These are phyloP conservation scores for Cochlearius cochlearius DNA, from an alignment of 2,113 vertebrate species.

Conservation along the genomic window DNA sequence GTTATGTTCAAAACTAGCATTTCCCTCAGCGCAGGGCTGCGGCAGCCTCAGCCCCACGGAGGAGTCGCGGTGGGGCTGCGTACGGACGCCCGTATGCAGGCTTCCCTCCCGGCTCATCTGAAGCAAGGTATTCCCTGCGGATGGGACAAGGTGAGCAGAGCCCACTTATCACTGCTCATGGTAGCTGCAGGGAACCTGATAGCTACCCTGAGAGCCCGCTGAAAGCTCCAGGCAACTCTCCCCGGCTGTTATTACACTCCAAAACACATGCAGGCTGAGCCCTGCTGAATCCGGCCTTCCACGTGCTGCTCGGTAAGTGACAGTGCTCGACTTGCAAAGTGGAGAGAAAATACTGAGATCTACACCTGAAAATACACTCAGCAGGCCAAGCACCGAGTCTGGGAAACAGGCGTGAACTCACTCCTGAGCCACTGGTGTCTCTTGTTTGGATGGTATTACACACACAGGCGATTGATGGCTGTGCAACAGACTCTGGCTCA, in stretches of 20 bases:
- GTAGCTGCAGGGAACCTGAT: fast-evolving
- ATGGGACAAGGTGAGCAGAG: not conserved
- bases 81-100: fast-evolving
- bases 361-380: not conserved
- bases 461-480: not conserved
- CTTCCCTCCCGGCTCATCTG: fast-evolving
- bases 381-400: not conserved
- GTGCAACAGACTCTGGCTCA: not conserved
- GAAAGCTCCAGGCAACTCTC: not conserved
- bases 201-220: not conserved
- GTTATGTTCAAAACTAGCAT: not conserved
- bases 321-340: fast-evolving
- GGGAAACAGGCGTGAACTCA: not conserved
- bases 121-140: not conserved
- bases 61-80: not conserved
- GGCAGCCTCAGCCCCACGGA: too few relatives aligned
- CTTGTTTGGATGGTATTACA: not conserved
- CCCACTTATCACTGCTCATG: fast-evolving
- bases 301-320: not conserved
- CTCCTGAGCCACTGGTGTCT: not conserved
- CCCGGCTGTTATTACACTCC: not conserved
- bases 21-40: not conserved
- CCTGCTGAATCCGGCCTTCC: too few relatives aligned
- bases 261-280: not conserved
- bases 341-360: not conserved